Base-by-base conservation (phyloP, 2,113 vertebrate genomes). In the Rostratula benghalensis region DNA sequence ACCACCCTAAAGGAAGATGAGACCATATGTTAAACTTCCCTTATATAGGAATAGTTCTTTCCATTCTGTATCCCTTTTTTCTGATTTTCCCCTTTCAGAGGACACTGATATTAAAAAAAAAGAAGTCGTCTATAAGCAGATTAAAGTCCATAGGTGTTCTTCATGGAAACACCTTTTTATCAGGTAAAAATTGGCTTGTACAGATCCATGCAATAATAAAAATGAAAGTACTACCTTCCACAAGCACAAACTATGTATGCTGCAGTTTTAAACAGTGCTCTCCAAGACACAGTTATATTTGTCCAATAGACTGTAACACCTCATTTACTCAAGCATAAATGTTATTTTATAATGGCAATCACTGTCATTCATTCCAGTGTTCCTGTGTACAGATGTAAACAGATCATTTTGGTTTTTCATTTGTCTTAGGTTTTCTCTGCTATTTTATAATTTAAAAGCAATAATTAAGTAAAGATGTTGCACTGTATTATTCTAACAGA, bases 331-430 rank as follows among this genome's bases (percentile, higher is more conserved):
- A 60, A 61, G 80, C 2, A 3, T 92, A 79, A 92, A 79, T 79
- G 57, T 65, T 84, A 12, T 76, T 92, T 82, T 80, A 9, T 87
- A 87, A 59, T 28, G 65, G 57, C 83, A 94, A 20, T 91, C 57
- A 28, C 31, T 82, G 77, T 92, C 57, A 54, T 82, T 92, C 8
- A 35, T 92, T 76, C 31, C 41, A 25, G 48, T 73, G 24, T 78
- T 84, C 75, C 71, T 76, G 53, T 67, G 57, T 79, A 51, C 69
- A 87, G 50, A 76, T 50, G 63, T 94, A 91, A 96, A 96, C 83
- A 74, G 77, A 94, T 89, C 69, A 50, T 84, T 91, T 82, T 86
- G 30, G 11, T 65, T 59, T 94, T 93, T 83, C 64, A 71, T 92
- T 89, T 4, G 2, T 89, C 80, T 84, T 87, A 46, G 5, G 6